These are phyloP conservation scores for Misgurnus mizolepis DNA, from an alignment of 2,113 vertebrate genomes.

Conservation along the genomic window DNA sequence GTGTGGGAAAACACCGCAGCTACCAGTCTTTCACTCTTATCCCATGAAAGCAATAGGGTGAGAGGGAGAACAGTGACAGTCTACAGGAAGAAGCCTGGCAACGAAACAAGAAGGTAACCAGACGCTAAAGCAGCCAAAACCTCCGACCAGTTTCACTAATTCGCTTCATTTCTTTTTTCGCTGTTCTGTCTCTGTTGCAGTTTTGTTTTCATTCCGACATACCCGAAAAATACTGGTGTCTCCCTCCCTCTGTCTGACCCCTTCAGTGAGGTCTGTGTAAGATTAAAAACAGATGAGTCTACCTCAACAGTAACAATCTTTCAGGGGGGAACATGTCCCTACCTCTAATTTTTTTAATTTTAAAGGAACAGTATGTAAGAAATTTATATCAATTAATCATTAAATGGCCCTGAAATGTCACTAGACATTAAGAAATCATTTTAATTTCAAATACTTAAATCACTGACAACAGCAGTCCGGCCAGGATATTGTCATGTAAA, in stretches of 20 bases:
- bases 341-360: constrained; percentile 16
- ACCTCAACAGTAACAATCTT: constrained; percentile 23
- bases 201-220: constrained; percentile 1
- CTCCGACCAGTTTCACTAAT: constrained; percentile 18
- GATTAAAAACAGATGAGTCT: constrained; percentile 27
- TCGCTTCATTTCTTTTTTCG: neutral
- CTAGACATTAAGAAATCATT: too few relatives aligned
- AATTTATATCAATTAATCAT: too few relatives aligned
- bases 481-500: too few relatives aligned
- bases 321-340: constrained; percentile 20
- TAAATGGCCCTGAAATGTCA: too few relatives aligned
- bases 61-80: constrained; percentile 2
- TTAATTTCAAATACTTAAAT: too few relatives aligned
- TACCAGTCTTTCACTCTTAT: neutral
- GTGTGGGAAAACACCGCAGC: constrained; percentile 24
- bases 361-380: too few relatives aligned
- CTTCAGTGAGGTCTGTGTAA: neutral
- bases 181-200: neutral
- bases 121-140: constrained; percentile 27
- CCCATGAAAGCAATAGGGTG: neutral
- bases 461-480: too few relatives aligned
- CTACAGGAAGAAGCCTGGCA: constrained; percentile 23
- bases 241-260: constrained; percentile 19
- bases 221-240: neutral
- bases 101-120: constrained; percentile 33